Evolutionary conservation across 2,113 vertebrate species (phyloP).

Genomic region (Hydrolagus affinis): DNA sequence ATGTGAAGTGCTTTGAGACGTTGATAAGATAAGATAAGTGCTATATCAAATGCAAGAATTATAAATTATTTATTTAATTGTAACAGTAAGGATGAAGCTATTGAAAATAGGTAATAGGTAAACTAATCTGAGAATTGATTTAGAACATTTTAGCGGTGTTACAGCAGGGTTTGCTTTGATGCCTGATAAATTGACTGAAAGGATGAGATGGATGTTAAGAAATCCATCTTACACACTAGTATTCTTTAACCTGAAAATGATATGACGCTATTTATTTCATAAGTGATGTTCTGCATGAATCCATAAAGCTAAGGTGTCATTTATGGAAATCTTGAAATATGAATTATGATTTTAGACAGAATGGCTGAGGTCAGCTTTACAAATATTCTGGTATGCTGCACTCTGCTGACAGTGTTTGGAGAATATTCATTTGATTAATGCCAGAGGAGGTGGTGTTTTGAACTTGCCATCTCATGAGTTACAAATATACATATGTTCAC

Average conservation of each 20-base stretch:
- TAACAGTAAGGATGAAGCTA: neutral
- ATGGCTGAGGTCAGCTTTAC: neutral
- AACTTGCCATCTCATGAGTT: neutral
- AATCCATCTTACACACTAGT: neutral
- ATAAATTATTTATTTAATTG: neutral
- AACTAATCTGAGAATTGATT: neutral
- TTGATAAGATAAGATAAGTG: too few species aligned
- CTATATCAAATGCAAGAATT: too few species aligned
- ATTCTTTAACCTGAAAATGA: neutral
- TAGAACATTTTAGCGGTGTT: neutral
- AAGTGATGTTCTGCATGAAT: neutral
- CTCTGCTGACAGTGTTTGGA: too few species aligned
- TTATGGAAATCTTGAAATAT: too few species aligned
- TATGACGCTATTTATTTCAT: neutral
- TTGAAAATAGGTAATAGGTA: neutral
- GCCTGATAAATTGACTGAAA: neutral
- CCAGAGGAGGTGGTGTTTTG: neutral
- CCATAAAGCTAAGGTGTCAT: neutral
- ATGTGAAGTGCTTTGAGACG: too few species aligned
- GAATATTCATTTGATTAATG: neutral
- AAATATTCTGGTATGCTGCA: neutral
- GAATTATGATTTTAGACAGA: neutral
- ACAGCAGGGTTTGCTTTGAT: neutral
- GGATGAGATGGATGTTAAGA: neutral
- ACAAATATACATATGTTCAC: neutral